Evolutionary conservation across 2,797 vertebrate genomes (phyloP).

Genomic region (Gymnothorax reevesii): DNA sequence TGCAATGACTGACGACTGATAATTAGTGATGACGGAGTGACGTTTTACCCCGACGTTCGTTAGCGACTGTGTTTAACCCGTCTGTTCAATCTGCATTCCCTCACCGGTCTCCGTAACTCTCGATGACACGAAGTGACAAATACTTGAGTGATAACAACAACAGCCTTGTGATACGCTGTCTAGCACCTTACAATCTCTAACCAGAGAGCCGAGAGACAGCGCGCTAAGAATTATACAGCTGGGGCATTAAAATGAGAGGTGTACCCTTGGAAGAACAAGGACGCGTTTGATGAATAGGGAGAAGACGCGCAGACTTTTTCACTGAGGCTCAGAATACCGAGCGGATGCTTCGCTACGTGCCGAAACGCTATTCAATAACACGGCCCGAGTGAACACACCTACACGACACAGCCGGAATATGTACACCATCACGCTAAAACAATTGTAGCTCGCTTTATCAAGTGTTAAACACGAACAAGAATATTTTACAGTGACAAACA

Average conservation of each 20-base stretch:
- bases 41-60: not conserved
- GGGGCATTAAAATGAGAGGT: conserved; percentile 1
- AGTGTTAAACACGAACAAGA: not conserved
- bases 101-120: not conserved
- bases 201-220: not conserved
- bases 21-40: not conserved
- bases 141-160: not conserved
- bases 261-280: not conserved
- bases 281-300: not conserved
- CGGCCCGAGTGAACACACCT: not conserved
- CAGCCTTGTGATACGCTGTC: not conserved
- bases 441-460: not conserved
- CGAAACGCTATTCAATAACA: not conserved
- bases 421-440: not conserved
- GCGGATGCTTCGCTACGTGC: not conserved
- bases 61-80: not conserved
- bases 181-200: not conserved
- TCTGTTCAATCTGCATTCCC: not conserved
- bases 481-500: too few species aligned
- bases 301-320: not conserved
- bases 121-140: not conserved
- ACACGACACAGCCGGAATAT: not conserved
- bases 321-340: not conserved
- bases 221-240: not conserved
- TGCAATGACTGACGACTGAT: not conserved